These are phyloP conservation scores for Epistrophe grossulariae DNA, from an alignment of 2,888 invertebrate genomes.

Conservation along the genomic window DNA sequence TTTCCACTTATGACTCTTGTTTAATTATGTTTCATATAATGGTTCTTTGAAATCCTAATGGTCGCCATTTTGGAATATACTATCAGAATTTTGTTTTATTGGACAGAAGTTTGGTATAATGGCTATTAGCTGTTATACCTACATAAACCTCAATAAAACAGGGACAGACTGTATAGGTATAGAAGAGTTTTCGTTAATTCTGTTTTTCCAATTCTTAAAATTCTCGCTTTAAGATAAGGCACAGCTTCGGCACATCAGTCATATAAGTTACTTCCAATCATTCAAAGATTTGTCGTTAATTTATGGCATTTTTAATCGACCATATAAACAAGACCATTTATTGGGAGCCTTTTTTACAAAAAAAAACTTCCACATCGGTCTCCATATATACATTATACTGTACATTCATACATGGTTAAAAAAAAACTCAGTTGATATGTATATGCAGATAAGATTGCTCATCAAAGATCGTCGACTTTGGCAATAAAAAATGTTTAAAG, in stretches of 20 bases:
- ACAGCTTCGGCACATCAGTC: conserved; percentile 7
- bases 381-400: neutral
- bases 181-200: neutral
- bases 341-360: conserved; percentile 26
- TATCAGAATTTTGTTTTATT: neutral
- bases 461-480: conserved; percentile 48
- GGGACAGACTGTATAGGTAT: neutral
- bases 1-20: neutral
- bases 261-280: conserved; percentile 27
- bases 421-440: conserved; percentile 44
- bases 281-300: conserved; percentile 52
- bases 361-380: neutral
- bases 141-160: conserved; percentile 20
- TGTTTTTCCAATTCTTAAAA: neutral
- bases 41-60: neutral
- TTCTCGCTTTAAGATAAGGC: neutral
- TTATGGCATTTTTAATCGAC: conserved; percentile 31
- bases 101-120: neutral
- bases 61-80: neutral
- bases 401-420: neutral
- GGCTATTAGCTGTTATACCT: neutral
- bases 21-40: neutral
- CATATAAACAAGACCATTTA: conserved; percentile 17
- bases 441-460: conserved; percentile 63
- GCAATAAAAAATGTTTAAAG: conserved; percentile 54